Conservation (phyloP, 2,888 invertebrate genomes). For the Perithous albicinctus region DNA sequence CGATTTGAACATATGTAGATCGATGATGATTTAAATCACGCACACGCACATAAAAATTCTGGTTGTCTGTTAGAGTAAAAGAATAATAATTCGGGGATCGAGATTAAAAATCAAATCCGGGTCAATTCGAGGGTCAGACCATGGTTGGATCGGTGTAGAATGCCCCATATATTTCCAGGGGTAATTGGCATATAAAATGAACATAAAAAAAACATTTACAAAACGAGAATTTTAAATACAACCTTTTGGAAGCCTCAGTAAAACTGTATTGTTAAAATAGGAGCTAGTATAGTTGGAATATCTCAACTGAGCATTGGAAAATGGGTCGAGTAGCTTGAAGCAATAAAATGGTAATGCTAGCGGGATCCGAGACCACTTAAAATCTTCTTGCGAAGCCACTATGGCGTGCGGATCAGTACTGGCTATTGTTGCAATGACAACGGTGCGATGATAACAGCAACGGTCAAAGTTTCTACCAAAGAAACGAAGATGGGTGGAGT, state of each 20-base stretch:
- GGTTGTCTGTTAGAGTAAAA: no score
- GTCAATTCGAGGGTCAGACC: no score
- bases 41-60: no score
- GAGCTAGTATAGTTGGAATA: slow-evolving; percentile 31
- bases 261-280: slow-evolving; percentile 40
- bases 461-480: neutral
- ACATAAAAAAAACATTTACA: no score
- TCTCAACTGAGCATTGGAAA: slow-evolving; percentile 54
- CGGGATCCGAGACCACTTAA: slow-evolving; percentile 48
- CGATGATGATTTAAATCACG: no score
- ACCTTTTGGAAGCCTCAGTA: neutral
- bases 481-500: neutral
- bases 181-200: slow-evolving; percentile 13
- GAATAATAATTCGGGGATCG: no score
- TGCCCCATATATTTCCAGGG: neutral
- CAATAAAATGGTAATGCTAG: slow-evolving; percentile 65
- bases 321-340: slow-evolving; percentile 54
- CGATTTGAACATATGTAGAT: no score
- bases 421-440: slow-evolving; percentile 7
- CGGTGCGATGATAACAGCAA: slow-evolving; percentile 6
- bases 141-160: no score
- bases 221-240: slow-evolving; percentile 42
- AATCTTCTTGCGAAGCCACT: slow-evolving; percentile 6
- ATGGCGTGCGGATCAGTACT: neutral
- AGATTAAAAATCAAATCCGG: no score